These are phyloP conservation scores for Ruditapes philippinarum DNA, from an alignment of 1,140 invertebrate genomes.

Conservation along the genomic window DNA sequence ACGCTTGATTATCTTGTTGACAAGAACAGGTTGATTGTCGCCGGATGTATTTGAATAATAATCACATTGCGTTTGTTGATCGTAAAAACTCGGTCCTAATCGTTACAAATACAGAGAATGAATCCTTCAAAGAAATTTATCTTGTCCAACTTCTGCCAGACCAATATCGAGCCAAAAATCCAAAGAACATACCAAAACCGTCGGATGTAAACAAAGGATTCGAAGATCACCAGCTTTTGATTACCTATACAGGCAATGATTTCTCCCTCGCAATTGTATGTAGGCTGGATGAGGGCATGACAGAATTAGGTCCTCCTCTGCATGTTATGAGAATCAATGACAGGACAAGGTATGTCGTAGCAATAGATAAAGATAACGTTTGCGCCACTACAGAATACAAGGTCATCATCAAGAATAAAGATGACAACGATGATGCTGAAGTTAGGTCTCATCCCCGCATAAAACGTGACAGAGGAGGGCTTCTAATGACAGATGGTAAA, in stretches of 20 bases:
- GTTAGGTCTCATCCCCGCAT: not conserved
- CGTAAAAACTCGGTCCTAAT: not conserved
- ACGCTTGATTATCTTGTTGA: slow-evolving; percentile 7
- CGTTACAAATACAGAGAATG: not conserved
- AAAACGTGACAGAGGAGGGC: not conserved
- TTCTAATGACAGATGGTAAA: not conserved
- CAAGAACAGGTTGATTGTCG: not conserved
- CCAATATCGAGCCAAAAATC: too few species aligned
- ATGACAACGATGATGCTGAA: not conserved
- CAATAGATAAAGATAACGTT: not conserved
- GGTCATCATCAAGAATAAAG: not conserved
- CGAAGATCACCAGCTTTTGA: not conserved
- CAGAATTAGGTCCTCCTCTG: too few species aligned
- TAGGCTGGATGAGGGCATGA: too few species aligned
- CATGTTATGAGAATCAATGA: not conserved
- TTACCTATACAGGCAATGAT: too few species aligned
- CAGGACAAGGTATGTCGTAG: not conserved
- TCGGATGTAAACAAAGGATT: not conserved
- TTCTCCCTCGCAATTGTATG: too few species aligned
- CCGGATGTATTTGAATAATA: not conserved
- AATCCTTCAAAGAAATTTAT: not conserved
- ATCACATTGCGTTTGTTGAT: not conserved
- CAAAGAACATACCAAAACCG: not conserved
- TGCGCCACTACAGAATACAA: not conserved
- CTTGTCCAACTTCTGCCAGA: not conserved